Conservation (phyloP, 2,797 vertebrate genomes). For the Sebastes paucispinis region DNA sequence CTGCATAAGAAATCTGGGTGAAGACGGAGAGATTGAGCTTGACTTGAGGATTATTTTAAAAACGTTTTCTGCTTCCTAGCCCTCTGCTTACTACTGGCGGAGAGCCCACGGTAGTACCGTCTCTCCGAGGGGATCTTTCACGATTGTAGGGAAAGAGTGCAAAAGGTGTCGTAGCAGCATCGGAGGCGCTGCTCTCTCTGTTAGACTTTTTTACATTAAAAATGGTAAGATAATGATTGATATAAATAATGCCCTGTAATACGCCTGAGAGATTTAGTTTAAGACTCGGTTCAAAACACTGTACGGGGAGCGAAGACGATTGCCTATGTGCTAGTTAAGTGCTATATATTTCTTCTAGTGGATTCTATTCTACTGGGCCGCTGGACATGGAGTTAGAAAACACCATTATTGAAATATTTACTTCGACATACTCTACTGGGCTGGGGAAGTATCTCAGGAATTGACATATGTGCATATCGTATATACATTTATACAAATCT, state of each 20-base stretch:
- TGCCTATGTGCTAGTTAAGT: conserved; percentile 82
- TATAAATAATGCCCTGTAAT: conserved; percentile 75
- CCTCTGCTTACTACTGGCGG: conserved; percentile 26
- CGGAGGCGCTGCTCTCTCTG: conserved; percentile 30
- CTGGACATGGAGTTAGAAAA: conserved; percentile 45
- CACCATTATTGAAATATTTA: conserved; percentile 45
- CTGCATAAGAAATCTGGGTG: conserved; percentile 72
- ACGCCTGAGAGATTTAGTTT: conserved; percentile 78
- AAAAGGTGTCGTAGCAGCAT: conserved; percentile 57
- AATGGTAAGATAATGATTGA: conserved; percentile 59
- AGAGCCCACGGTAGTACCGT: conserved; percentile 13
- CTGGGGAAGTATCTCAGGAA: conserved; percentile 53
- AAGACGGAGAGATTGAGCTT: conserved; percentile 88
- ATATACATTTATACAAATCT: conserved; percentile 80
- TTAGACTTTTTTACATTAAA: conserved; percentile 21
- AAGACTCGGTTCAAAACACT: conserved; percentile 65
- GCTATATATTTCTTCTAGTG: conserved; percentile 71
- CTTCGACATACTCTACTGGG: conserved; percentile 51
- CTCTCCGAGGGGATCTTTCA: conserved; percentile 56
- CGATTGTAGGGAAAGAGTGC: conserved; percentile 76
- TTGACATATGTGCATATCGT: conserved; percentile 74
- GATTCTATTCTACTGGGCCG: conserved; percentile 64
- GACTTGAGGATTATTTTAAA: conserved; percentile 86
- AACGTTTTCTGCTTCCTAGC: conserved; percentile 38
- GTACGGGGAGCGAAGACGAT: conserved; percentile 64